These are phyloP conservation scores for Rhagonycha lutea DNA, from an alignment of 2,888 invertebrate species.

Conservation along the genomic window DNA sequence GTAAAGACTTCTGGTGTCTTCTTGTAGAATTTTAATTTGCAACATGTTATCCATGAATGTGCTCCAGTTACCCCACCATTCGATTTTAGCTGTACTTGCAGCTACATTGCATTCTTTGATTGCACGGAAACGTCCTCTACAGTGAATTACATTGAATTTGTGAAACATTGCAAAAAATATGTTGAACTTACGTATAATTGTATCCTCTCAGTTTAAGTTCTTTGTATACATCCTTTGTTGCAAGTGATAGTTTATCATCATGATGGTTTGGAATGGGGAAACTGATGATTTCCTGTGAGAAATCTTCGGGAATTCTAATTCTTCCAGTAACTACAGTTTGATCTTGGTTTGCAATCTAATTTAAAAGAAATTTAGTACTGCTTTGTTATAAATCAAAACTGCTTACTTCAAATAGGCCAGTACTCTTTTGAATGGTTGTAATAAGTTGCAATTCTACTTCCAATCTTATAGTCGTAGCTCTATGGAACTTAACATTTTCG, in stretches of 20 bases:
- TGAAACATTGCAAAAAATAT: neutral
- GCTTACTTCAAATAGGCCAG: conserved; percentile 46
- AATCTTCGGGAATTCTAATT: neutral
- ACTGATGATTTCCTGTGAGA: neutral
- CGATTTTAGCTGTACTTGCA: conserved; percentile 57
- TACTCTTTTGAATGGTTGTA: conserved; percentile 40
- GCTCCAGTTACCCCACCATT: conserved; percentile 85
- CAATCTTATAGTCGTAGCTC: conserved; percentile 61
- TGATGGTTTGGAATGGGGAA: neutral
- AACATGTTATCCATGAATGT: conserved; percentile 87
- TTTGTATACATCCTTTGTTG: conserved; percentile 47
- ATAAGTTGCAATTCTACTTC: conserved; percentile 43
- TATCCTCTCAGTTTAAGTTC: conserved; percentile 73
- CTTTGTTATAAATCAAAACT: neutral
- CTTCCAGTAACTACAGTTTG: neutral
- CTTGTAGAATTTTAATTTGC: conserved; percentile 75
- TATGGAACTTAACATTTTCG: conserved; percentile 63
- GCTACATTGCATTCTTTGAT: conserved; percentile 32
- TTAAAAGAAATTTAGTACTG: neutral
- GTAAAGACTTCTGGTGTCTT: conserved; percentile 69
- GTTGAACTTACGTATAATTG: conserved; percentile 48
- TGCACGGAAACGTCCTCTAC: conserved; percentile 40
- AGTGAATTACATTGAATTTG: neutral
- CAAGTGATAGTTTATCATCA: neutral
- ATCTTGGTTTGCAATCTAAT: neutral